Evolutionary conservation across 2,113 vertebrate species (phyloP).

Genomic region (Phalacrocorax aristotelis): DNA sequence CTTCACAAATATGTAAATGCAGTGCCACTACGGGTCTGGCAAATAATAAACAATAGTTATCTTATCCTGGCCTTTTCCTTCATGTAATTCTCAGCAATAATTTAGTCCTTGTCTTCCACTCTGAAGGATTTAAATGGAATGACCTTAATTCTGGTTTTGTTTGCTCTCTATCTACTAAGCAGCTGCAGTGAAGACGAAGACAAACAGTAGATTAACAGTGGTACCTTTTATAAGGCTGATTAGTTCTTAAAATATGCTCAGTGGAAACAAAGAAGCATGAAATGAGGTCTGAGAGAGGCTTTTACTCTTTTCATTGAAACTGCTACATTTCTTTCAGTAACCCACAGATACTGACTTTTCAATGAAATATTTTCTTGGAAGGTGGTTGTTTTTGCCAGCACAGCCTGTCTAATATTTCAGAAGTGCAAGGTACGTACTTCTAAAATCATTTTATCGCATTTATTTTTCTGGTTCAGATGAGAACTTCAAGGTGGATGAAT

Average conservation of each 20-base stretch:
- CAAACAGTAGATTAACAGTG: slow-evolving; percentile 81
- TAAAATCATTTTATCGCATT: slow-evolving; percentile 56
- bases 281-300: slow-evolving; percentile 53
- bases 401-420: slow-evolving; percentile 44
- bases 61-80: slow-evolving; percentile 61
- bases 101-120: slow-evolving; percentile 75
- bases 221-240: slow-evolving; percentile 79
- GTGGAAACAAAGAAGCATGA: slow-evolving; percentile 69
- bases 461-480: slow-evolving; percentile 54
- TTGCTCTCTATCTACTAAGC: slow-evolving; percentile 79
- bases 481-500: background rate
- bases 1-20: slow-evolving; percentile 73
- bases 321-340: slow-evolving; percentile 52
- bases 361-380: slow-evolving; percentile 60
- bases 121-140: slow-evolving; percentile 81
- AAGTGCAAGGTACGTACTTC: slow-evolving; percentile 54
- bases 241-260: slow-evolving; percentile 77
- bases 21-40: slow-evolving; percentile 56
- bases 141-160: slow-evolving; percentile 81
- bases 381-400: background rate
- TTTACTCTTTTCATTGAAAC: slow-evolving; percentile 61
- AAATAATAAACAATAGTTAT: slow-evolving; percentile 76
- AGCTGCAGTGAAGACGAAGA: slow-evolving; percentile 77
- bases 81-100: slow-evolving; percentile 73
- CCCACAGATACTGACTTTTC: slow-evolving; percentile 54